Evolutionary conservation across 2,113 vertebrate species (phyloP).

Genomic region (Recurvirostra avosetta): DNA sequence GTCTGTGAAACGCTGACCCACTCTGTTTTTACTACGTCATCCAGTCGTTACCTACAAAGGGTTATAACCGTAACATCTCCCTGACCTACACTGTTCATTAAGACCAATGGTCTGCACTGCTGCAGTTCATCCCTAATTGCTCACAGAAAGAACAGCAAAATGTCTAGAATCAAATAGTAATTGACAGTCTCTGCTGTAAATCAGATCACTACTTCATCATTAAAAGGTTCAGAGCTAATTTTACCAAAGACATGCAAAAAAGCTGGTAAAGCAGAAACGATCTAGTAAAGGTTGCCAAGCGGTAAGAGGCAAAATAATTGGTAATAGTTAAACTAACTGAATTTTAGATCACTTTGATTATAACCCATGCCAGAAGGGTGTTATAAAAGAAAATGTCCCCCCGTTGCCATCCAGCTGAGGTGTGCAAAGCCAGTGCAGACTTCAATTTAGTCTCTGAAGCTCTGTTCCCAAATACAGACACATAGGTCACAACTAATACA

Average conservation of each 20-base stretch:
- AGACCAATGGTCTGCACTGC: neutral
- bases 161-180: neutral
- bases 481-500: too few species aligned
- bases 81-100: neutral
- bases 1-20: neutral
- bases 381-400: too few species aligned
- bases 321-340: neutral
- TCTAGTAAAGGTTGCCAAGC: neutral
- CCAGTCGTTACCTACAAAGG: neutral
- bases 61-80: accelerated
- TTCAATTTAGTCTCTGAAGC: too few species aligned
- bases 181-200: neutral
- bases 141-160: neutral
- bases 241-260: neutral
- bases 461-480: too few species aligned
- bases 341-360: neutral
- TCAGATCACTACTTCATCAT: neutral
- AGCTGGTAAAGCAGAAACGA: neutral
- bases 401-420: too few species aligned
- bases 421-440: too few species aligned
- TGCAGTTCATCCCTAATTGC: neutral
- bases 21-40: neutral
- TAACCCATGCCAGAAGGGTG: neutral
- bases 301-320: neutral
- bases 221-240: neutral